A percentile compares a stretch with the other conserved stretches of the same genome.
These are phyloP conservation scores for Semnopithecus entellus DNA, from an alignment of 2,113 vertebrate species.

Conservation along the genomic window DNA sequence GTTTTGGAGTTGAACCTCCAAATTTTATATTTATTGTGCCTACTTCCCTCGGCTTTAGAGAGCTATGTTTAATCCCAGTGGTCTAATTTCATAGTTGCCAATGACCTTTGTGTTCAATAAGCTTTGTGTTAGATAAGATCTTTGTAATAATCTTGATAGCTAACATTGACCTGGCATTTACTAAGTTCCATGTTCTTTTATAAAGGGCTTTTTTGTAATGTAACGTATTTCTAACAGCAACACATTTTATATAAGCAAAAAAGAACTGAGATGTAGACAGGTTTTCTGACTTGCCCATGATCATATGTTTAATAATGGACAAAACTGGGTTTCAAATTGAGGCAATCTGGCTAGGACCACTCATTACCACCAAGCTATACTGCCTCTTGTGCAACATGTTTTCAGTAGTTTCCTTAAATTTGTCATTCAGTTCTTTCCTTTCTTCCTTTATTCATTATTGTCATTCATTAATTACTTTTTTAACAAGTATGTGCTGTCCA, in stretches of 20 bases:
- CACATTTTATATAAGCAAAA: conserved; percentile 6
- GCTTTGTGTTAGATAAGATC: background rate
- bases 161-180: background rate
- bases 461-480: background rate
- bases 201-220: background rate
- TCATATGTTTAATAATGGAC: background rate
- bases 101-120: background rate
- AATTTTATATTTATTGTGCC: background rate
- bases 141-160: background rate
- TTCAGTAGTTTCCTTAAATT: background rate
- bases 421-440: background rate
- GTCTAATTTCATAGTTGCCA: background rate
- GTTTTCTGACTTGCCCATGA: background rate
- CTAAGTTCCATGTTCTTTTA: background rate
- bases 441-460: background rate
- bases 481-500: background rate
- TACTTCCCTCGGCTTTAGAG: background rate
- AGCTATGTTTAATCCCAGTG: background rate
- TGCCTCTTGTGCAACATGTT: background rate
- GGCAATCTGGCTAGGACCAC: background rate
- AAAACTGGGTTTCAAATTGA: background rate
- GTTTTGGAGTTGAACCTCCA: background rate
- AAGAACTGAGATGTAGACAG: background rate
- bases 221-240: background rate
- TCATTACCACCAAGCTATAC: background rate